phyloP scores from a whole-genome alignment of 2,797 vertebrate genomes.

The Acridotheres tristis region DNA sequence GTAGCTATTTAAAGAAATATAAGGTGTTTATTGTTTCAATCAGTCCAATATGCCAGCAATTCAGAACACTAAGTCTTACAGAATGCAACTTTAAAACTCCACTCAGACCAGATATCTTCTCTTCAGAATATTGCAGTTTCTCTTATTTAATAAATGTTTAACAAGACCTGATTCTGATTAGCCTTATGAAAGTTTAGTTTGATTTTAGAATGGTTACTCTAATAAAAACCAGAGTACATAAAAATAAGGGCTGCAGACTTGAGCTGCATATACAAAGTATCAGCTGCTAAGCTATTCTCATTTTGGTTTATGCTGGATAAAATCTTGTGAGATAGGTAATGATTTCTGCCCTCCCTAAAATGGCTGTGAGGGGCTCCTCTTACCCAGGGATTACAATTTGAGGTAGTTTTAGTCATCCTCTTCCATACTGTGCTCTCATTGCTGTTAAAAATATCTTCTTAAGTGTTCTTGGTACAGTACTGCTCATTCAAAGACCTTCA shows the following conservation, averaged over 20 bases:
- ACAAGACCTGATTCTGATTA: neutral
- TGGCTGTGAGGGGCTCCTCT: neutral
- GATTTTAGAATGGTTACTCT: neutral
- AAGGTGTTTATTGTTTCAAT: neutral
- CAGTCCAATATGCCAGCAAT: neutral
- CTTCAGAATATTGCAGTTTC: neutral
- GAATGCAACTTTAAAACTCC: neutral
- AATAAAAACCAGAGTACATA: neutral
- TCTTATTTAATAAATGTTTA: neutral
- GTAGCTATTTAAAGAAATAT: neutral
- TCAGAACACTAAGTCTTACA: neutral
- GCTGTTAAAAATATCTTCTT: neutral
- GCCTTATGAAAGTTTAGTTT: neutral
- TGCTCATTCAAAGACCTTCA: neutral
- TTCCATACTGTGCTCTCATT: neutral
- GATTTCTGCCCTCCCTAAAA: neutral
- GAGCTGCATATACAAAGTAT: neutral
- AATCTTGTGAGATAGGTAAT: neutral
- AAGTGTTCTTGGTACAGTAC: neutral
- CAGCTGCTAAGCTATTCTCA: neutral
- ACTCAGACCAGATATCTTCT: neutral
- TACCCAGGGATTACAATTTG: neutral
- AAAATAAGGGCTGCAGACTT: neutral
- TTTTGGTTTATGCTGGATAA: neutral
- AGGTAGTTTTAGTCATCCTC: neutral